Conservation (phyloP, 2,888 invertebrate species). For the Allygus modestus region DNA sequence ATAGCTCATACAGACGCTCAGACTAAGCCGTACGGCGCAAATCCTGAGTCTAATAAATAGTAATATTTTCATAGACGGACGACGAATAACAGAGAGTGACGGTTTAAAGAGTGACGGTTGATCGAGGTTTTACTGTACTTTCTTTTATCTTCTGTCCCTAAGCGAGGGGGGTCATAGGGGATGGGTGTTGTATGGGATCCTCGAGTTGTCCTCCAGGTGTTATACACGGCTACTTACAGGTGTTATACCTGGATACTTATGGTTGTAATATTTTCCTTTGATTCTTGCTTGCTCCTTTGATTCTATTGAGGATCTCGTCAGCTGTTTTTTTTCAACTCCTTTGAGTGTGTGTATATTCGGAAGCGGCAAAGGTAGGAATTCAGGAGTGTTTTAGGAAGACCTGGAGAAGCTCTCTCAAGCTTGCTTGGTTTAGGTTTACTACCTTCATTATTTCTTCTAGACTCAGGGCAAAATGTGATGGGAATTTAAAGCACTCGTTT, state of each 20-base stretch:
- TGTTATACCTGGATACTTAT: neutral
- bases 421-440: conserved; percentile 29
- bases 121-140: too few relatives aligned
- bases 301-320: conserved; percentile 37
- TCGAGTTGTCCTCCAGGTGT: conserved; percentile 10
- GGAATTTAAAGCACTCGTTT: conserved; percentile 43
- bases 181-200: conserved; percentile 21
- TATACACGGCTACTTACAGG: conserved; percentile 14
- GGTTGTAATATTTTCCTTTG: conserved; percentile 13
- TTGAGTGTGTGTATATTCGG: conserved; percentile 8
- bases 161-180: neutral
- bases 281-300: neutral
- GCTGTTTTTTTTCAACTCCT: conserved; percentile 37
- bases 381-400: conserved; percentile 33
- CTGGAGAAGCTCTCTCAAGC: conserved; percentile 45
- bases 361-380: conserved; percentile 30
- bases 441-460: conserved; percentile 11
- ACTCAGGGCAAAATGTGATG: conserved; percentile 15
- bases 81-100: too few relatives aligned
- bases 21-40: too few relatives aligned
- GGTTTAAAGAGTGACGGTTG: too few relatives aligned
- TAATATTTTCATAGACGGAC: too few relatives aligned
- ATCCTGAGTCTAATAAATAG: too few relatives aligned
- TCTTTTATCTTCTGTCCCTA: conserved; percentile 8
- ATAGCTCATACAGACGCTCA: too few relatives aligned